Evolutionary conservation across 23 tunicate genomes (phyloP).

Genomic region (Styela clava): DNA sequence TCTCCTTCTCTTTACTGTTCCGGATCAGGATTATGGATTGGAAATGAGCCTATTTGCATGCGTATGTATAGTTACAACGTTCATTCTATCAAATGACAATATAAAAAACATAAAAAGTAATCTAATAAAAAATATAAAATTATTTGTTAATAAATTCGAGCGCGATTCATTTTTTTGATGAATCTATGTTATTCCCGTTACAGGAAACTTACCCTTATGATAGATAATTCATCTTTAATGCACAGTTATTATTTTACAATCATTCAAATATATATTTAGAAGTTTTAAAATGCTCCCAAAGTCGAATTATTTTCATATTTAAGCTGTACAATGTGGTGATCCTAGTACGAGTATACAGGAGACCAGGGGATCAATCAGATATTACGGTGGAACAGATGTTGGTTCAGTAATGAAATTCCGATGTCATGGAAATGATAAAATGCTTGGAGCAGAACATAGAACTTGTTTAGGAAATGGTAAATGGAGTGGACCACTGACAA

Average conservation of each 20-base stretch:
- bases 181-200: too few species aligned
- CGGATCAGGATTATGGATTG: conserved; percentile 9
- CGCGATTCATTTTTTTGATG: too few species aligned
- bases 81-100: too few species aligned
- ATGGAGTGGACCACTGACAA: conserved; percentile 15
- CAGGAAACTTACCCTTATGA: too few species aligned
- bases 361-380: neutral
- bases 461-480: conserved; percentile 2
- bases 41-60: neutral
- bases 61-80: neutral
- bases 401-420: neutral
- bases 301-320: too few species aligned
- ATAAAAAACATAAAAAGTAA: too few species aligned
- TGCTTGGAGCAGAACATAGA: neutral
- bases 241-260: too few species aligned
- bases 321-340: conserved; percentile 4
- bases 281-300: too few species aligned
- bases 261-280: too few species aligned
- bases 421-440: neutral
- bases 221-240: too few species aligned
- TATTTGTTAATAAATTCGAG: too few species aligned
- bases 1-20: neutral
- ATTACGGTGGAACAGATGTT: neutral
- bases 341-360: neutral
- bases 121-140: too few species aligned